Evolutionary conservation across 2,797 vertebrate genomes (phyloP), one percentile per base, ranked within the genome.

Genomic region (Cynopterus sphinx): DNA sequence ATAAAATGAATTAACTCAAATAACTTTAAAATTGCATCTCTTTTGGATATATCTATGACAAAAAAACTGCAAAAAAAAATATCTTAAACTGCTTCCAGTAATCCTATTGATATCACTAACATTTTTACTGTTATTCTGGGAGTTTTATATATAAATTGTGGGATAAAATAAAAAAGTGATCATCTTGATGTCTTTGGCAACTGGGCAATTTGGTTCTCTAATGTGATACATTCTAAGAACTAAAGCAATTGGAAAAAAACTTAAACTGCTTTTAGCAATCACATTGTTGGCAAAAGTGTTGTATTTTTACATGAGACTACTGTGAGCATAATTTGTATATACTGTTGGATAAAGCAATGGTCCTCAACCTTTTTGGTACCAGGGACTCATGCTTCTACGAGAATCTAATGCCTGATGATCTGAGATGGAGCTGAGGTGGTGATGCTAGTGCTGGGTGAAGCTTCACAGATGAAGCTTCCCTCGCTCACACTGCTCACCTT

Each of bases 1-100:
- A 82, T 57, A 91, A 61, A 93, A 94, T 71, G 33, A 88, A 88
- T 94, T 87, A 91, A 93, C 82, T 91, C 39, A 94, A 65, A 41
- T 51, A 36, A 73, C 41, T 68, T 59, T 89, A 93, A 93, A 93
- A 78, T 22, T 73, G 11, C n/a, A 86, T 74, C 55, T 19, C 59
- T 87, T 78, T 61, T 71, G 46, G 61, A 77, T 65, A 39, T 36
- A 73, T 33, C 26, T 95, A 93, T 86, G 59, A 71, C 22, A 79
- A 82, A 86, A 63, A 93, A 63, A 79, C 1, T 68, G 71, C 22
- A 63, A 81, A 84, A 73, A n/a, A 53, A 77, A 46, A 61, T 33
- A 57, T 33, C 53, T 46, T 61, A 67, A 91, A 84, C 43, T 79
- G 43, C 26, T 92, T 79, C 87, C 19, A 13, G 36, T 49, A 74